Base-by-base conservation (phyloP, 2,888 invertebrate species). In the Lymantria dispar region DNA sequence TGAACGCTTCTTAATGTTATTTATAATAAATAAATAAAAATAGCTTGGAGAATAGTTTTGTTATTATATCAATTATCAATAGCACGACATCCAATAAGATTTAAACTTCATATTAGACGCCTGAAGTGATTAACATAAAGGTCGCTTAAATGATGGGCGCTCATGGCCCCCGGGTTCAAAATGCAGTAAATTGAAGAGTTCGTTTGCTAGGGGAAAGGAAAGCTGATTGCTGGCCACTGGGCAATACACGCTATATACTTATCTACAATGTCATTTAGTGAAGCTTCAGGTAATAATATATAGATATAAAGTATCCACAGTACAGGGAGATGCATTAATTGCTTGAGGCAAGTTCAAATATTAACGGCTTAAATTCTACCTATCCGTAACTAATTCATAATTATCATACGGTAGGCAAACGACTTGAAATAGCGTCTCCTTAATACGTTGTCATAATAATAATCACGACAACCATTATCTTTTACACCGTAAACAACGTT, bases 41-140 rank as follows among this genome's bases (percentile, higher is more conserved):
- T 3, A 5, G 22, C 5, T 22, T 22, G 5, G 22, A 2, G 22
- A 22, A 22, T 5, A 22, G 5, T 22, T 22, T 22, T 22, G 5
- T 22, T 22, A 22, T 22, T 22, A 22, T 22, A 22, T 22, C 2
- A 22, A 22, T 22, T 22, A 22, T 22, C 22, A 22, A 22, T 22
- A 22, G 22, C 56, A 52, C 53, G 31, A 54, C 56, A 49, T 47
- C 22, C 5, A 22, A 22, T 22, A 22, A 22, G 22, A 22, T 22
- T 22, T 22, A 22, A 22, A 22, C 22, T 22, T 5, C 22, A 61
- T 59, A 69, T 75, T 73, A 75, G 67, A 64, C 61, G 60, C 52
- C 58, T 60, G 43, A 60, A 62, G 60, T 64, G 64, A 54, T 70
- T 68, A 68, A 71, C 76, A 76, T 76, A 70, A 74, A 68, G 73